Base-by-base conservation (phyloP, 2,888 invertebrate genomes). In the Heliconius aoede region DNA sequence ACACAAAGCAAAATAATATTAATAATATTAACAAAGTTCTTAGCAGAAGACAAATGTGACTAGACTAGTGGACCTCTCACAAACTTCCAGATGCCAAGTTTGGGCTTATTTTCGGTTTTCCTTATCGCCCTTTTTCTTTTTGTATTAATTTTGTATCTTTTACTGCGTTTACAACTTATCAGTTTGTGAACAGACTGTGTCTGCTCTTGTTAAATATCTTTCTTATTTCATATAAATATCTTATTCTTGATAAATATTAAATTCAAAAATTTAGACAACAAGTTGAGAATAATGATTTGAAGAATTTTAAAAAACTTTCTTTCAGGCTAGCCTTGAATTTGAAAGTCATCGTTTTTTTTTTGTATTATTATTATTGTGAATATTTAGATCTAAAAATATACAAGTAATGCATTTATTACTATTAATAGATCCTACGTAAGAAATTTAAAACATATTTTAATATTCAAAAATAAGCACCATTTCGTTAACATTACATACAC, bases 111-210 rank as follows among this genome's bases (percentile, higher is more conserved):
- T 24, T 36, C 36, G 64, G 36, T 32, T 65, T 65, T 65, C 64
- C 64, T 65, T 24, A 36, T 65, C 64, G 64, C 24, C 32, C 26
- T 65, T 36, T 65, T 65, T 36, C 64, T 46, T 46, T 46, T 21
- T 65, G 64, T 65, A 65, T 65, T 65, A 65, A 65, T 65, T 65
- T 65, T 0, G 64, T 36, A 36, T 36, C 13, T 36, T 65, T n/a
- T 36, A 13, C n/a, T 30, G 62, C 4, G 32, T n/a, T 32, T 30
- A n/a, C n/a, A 36, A 36, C 32, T 65, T 65, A 36, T 36, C 5
- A n/a, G 36, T 36, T 65, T 36, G 24, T 24, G n/a, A 13, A 65
- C 11, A 60, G 60, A 60, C 26, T 60, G 26, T 24, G 24, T 60
- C 18, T 26, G 5, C 5, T 60, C 15, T 15, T 1, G 26, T 60